phyloP scores from a whole-genome alignment of 2,797 vertebrate species.

The Coracias cyanogaster region DNA sequence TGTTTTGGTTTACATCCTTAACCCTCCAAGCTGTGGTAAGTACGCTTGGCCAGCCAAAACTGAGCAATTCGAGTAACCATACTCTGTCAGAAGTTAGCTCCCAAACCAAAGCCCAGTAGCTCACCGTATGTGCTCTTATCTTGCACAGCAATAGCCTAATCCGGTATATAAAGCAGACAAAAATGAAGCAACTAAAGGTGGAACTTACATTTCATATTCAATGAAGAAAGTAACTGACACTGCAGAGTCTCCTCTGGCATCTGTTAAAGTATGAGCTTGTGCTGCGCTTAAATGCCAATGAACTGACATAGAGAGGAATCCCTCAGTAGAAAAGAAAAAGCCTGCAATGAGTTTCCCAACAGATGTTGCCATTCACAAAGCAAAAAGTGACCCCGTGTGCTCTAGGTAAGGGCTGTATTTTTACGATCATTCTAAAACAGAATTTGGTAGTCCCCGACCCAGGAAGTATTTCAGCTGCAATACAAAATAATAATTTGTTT shows the following conservation, averaged over 20 bases:
- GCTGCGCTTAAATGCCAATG: background rate
- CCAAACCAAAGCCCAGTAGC: background rate
- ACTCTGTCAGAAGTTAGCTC: background rate
- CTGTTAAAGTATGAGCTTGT: background rate
- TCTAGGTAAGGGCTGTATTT: background rate
- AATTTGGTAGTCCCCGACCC: background rate
- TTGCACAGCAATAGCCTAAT: background rate
- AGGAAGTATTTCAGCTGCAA: background rate
- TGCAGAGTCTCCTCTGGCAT: rapidly evolving
- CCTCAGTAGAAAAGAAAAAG: background rate
- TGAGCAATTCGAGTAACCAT: background rate
- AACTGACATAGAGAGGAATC: background rate
- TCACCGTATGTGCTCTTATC: background rate
- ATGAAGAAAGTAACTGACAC: background rate
- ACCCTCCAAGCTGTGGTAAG: background rate
- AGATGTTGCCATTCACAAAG: background rate
- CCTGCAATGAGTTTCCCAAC: background rate
- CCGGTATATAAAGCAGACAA: background rate
- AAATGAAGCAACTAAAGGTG: background rate
- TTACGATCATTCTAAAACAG: background rate
- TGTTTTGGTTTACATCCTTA: background rate
- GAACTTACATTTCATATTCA: background rate
- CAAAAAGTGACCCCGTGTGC: background rate
- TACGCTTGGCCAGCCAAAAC: background rate
- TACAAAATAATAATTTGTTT: background rate